Evolutionary conservation across 2,113 vertebrate genomes (phyloP), one percentile per base, ranked within the genome.

Genomic region (Ondatra zibethicus): DNA sequence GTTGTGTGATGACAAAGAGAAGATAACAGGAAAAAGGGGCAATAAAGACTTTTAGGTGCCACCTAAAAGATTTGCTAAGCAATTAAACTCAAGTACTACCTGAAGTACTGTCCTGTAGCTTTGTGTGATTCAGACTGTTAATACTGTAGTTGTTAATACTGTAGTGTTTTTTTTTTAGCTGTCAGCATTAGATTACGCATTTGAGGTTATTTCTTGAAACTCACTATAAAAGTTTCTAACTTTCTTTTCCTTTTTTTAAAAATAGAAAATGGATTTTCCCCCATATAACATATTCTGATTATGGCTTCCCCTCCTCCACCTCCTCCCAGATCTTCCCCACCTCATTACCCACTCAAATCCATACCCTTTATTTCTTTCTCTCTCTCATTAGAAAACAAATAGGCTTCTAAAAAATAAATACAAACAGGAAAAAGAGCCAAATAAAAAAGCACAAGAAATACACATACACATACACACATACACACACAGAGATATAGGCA

Each of bases 31-130:
- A 73, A 80, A 94, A 5, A 16, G 68, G 84, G 89, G 31, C 45
- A 72, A 13, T 78, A 73, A 96, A 89, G 11, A 87, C 65, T 92
- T 91, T 23, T 87, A 94, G 92, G 87, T 89, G 27, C 52, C 88
- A 80, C 89, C 61, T 93, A 96, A 42, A 93, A 47, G 36, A 89
- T 95, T 96, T 96, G 45, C 42, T 85, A 93, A 97, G 29, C 29
- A 90, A 65, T 88, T 96, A 45, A 95, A 78, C 19, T 58, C 19
- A 58, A 21, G 19, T 21, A 58, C 58, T 58, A 19, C 21, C 58
- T 45, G 70, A 97, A 84, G 3, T 85, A 11, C 25, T 93, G 5
- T 81, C 42, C 58, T 47, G 19, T 55, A 87, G 36, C 45, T 45
- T 12, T 25, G 4, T 88, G 3, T 92, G 50, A 73, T 13, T 27